Conservation (phyloP, 2,113 vertebrate species). For the Synchiropus splendidus region DNA sequence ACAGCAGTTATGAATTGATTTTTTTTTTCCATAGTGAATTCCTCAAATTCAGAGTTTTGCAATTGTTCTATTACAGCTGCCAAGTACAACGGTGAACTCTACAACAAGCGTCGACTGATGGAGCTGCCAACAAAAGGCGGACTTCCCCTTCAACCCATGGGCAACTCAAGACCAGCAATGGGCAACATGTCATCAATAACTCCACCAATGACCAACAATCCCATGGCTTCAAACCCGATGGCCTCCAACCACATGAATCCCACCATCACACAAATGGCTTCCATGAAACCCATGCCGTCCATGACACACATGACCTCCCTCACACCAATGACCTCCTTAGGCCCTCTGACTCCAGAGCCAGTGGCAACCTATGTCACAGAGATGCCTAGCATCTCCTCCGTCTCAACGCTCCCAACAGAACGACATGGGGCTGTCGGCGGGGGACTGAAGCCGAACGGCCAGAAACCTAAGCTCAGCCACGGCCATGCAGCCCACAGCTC, state of each 20-base stretch:
- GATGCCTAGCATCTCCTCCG: constrained; percentile 64
- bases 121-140: constrained; percentile 85
- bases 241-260: constrained; percentile 37
- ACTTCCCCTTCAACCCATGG: constrained; percentile 83
- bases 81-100: constrained; percentile 89
- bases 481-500: constrained; percentile 36
- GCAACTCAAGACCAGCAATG: constrained; percentile 63
- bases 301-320: constrained; percentile 30
- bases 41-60: too few species aligned
- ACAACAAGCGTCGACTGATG: constrained; percentile 82
- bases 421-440: constrained; percentile 35
- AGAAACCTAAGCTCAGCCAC: constrained; percentile 70
- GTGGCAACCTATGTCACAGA: constrained; percentile 78
- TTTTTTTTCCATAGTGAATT: too few species aligned
- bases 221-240: constrained; percentile 50
- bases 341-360: constrained; percentile 73
- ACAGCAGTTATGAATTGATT: too few species aligned
- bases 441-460: constrained; percentile 75
- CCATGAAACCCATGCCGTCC: constrained; percentile 27
- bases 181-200: constrained; percentile 44
- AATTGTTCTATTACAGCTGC: constrained; percentile 65
- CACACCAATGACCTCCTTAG: constrained; percentile 50
- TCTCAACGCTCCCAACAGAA: constrained; percentile 48
- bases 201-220: constrained; percentile 43
- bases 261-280: constrained; percentile 20